phyloP scores from a whole-genome alignment of 35 echinoderm and acorn worm genomes.

The Apostichopus japonicus region DNA sequence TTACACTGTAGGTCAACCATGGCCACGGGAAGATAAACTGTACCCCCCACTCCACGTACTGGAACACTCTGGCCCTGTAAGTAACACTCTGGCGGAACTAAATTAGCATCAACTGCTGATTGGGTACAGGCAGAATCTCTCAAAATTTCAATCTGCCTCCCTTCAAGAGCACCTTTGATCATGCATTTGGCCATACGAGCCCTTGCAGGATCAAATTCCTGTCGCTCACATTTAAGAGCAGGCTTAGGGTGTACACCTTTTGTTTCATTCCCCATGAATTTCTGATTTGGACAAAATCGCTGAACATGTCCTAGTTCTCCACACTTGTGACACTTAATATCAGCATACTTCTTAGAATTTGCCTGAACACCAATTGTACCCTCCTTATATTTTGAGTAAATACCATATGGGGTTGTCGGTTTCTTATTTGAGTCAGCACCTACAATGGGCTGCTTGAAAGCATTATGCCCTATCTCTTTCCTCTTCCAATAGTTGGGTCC shows the following conservation, averaged over 20 bases:
- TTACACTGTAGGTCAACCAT: constrained; percentile 12
- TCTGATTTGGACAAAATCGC: background rate
- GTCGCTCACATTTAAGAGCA: background rate
- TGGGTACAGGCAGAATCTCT: constrained; percentile 25
- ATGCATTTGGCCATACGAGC: constrained; percentile 22
- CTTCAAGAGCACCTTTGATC: background rate
- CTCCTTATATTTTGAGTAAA: background rate
- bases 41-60: background rate
- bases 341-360: background rate
- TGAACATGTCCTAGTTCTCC: constrained; percentile 8
- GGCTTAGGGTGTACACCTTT: background rate
- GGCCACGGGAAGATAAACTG: constrained; percentile 26
- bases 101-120: background rate
- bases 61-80: background rate
- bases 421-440: too few species aligned
- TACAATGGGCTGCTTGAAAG: too few species aligned
- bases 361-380: background rate
- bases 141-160: background rate
- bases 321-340: background rate
- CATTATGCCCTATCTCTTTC: too few species aligned
- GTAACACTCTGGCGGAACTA: background rate
- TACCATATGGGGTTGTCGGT: too few species aligned
- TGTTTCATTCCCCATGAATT: background rate
- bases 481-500: background rate
- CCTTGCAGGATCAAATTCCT: background rate